Evolutionary conservation across 1,140 invertebrate genomes (phyloP).

Genomic region (Chionoecetes opilio): DNA sequence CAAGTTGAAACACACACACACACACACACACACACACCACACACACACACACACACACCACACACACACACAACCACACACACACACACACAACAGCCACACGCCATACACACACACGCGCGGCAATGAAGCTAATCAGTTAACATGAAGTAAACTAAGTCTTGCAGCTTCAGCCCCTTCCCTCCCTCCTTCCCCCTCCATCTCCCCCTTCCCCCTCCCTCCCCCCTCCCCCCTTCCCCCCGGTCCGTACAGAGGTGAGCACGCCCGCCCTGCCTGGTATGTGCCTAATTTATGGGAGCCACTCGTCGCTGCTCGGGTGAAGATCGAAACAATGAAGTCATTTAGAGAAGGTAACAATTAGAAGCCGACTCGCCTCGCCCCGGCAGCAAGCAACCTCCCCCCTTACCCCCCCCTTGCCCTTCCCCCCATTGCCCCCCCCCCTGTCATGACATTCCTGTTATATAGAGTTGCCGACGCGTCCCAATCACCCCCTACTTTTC

Average conservation of each 20-base stretch:
- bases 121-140: too few species aligned
- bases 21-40: constrained; percentile 54
- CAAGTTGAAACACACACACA: constrained; percentile 39
- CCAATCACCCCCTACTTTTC: too few species aligned
- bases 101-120: background rate
- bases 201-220: background rate
- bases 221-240: background rate
- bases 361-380: background rate
- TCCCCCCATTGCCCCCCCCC: too few species aligned
- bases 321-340: constrained; percentile 29
- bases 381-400: background rate
- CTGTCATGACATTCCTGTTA: too few species aligned
- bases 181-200: background rate
- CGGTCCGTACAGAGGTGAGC: too few species aligned
- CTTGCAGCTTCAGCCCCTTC: background rate
- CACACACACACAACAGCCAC: constrained; percentile 47
- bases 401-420: too few species aligned
- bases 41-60: constrained; percentile 57
- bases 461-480: too few species aligned
- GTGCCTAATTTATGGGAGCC: background rate
- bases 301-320: constrained; percentile 22
- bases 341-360: constrained; percentile 21
- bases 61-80: constrained; percentile 54
- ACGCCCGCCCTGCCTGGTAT: background rate
- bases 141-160: too few species aligned